Percentiles rank a stretch among this genome's conserved stretches.
Conservation (phyloP, 1,140 invertebrate species). For the Tetramorium simillimum region DNA sequence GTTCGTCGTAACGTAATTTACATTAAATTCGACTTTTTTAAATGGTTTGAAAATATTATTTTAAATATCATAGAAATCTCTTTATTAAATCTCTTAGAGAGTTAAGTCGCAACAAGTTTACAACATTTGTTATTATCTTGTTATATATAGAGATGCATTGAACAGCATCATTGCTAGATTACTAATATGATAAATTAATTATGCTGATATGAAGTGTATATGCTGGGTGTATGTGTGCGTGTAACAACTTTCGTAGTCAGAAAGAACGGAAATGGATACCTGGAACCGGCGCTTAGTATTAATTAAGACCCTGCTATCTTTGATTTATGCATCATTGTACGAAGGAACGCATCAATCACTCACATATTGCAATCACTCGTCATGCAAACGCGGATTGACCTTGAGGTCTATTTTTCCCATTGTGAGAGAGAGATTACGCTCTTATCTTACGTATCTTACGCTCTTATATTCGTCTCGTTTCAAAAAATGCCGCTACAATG, state of each 20-base stretch:
- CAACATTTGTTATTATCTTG: neutral
- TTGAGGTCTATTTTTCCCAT: slow-evolving; percentile 26
- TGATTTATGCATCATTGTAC: slow-evolving; percentile 67
- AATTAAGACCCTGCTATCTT: slow-evolving; percentile 55
- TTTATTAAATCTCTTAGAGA: neutral
- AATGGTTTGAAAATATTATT: neutral
- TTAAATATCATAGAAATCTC: neutral
- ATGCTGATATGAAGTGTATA: slow-evolving; percentile 1
- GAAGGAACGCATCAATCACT: slow-evolving; percentile 50
- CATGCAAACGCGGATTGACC: neutral
- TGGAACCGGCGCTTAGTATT: slow-evolving; percentile 38
- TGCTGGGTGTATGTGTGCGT: neutral
- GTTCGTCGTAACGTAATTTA: neutral
- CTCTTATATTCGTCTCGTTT: neutral
- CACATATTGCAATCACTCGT: neutral
- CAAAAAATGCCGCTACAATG: slow-evolving; percentile 32
- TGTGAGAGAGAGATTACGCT: neutral
- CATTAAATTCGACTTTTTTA: neutral
- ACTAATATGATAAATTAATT: slow-evolving; percentile 37
- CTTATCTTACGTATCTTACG: neutral
- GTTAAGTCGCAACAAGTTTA: neutral
- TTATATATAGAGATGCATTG: neutral
- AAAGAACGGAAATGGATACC: slow-evolving; percentile 40
- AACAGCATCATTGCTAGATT: neutral
- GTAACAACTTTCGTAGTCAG: slow-evolving; percentile 12